Base-by-base conservation (phyloP, 2,888 invertebrate species). In the Tyria jacobaeae region DNA sequence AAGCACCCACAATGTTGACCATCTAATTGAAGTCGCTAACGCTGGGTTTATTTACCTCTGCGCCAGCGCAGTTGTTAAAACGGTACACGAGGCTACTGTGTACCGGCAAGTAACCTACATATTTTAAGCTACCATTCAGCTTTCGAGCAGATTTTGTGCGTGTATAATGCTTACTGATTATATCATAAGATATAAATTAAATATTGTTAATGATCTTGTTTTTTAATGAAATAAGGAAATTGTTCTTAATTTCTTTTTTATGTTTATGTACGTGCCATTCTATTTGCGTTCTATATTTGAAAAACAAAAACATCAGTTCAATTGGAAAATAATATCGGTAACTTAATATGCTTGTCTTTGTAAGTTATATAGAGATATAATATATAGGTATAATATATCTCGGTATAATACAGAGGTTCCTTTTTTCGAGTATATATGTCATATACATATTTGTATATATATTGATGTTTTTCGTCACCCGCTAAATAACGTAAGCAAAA, bases 11-110 rank as follows among this genome's bases (percentile, higher is more conserved):
- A 39, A 48, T 41, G 44, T 44, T 31, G 52, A 48, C 31, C 55
- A 39, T 51, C 55, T 59, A 63, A 63, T 63, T 63, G 63, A 54
- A 47, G 27, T 39, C 24, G 47, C 54, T 57, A 48, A 52, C 44
- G 51, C 37, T 55, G 47, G 61, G 76, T 71, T 75, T 78, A 78
- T 76, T 78, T 76, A 76, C 76, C 78, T 73, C 77, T 54, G 48
- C 25, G 52, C 53, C 31, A 14, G 62, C 54, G 66, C 70, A 67
- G 71, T 76, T 75, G 80, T 80, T 80, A 79, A 79, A 80, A 79
- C 77, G 79, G 81, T 69, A 79, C 71, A 57, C 51, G 66, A 57
- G 56, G 77, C 76, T 78, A 78, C 79, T 58, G 76, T 76, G 65
- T 65, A 56, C 68, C 62, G 64, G 64, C 67, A 64, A 58, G 59